Evolutionary conservation across 2,888 invertebrate species (phyloP).

Genomic region (Tridacna crocea): DNA sequence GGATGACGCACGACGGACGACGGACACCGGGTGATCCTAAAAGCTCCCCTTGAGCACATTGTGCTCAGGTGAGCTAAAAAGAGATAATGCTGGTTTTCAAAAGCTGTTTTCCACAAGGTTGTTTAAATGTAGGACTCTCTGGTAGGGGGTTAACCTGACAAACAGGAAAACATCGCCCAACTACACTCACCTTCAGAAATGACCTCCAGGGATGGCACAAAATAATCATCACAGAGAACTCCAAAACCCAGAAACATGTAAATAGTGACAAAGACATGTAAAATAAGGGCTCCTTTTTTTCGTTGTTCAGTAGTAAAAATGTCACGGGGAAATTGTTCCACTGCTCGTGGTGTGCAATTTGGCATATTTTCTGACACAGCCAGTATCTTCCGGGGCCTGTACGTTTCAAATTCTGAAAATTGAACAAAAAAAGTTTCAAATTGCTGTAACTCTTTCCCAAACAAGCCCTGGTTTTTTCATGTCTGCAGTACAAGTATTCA

Average conservation of each 20-base stretch:
- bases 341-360: slow-evolving; percentile 90
- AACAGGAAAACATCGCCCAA: background rate
- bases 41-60: no score
- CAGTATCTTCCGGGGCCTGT: background rate
- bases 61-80: no score
- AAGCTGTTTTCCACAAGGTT: no score
- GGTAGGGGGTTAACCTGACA: no score
- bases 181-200: slow-evolving; percentile 91
- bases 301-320: slow-evolving; percentile 91
- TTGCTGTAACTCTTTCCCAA: no score
- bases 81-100: no score
- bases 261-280: slow-evolving; percentile 91
- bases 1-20: no score
- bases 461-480: no score
- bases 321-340: slow-evolving; percentile 94
- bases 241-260: slow-evolving; percentile 93
- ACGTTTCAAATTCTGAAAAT: background rate
- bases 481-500: no score
- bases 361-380: slow-evolving; percentile 10
- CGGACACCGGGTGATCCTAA: no score
- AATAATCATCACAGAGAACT: slow-evolving; percentile 97
- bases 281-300: slow-evolving; percentile 90
- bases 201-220: slow-evolving; percentile 95
- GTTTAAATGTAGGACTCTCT: no score
- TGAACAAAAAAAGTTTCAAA: background rate